Evolutionary conservation across 2,797 vertebrate species (phyloP).

Genomic region (Miichthys miiuy): DNA sequence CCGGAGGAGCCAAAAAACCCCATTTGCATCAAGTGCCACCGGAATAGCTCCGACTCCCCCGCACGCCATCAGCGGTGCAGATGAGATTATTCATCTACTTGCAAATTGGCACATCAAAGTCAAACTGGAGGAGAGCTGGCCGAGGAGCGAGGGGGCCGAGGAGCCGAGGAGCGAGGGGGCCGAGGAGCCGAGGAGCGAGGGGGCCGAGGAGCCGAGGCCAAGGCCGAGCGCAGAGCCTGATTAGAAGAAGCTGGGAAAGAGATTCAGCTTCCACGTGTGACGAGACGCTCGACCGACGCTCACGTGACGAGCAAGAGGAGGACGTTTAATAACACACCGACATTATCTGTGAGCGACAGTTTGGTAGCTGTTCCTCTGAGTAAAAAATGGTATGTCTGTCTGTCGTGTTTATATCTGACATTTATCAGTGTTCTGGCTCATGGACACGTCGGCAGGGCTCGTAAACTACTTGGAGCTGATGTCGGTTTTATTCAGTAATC

Average conservation of each 20-base stretch:
- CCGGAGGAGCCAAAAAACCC: constrained; percentile 74
- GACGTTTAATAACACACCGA: not conserved
- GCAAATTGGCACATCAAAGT: constrained; percentile 90
- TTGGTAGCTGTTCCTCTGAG: not conserved
- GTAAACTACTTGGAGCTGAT: not conserved
- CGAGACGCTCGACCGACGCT: constrained; percentile 5
- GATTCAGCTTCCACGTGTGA: constrained; percentile 39
- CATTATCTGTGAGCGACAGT: not conserved
- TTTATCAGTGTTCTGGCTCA: not conserved
- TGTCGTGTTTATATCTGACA: not conserved
- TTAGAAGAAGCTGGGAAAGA: constrained; percentile 32
- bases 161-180: no score
- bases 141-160: constrained; percentile 60
- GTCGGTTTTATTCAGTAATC: not conserved
- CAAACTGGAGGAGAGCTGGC: constrained; percentile 81
- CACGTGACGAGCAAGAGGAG: constrained; percentile 22
- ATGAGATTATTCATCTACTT: constrained; percentile 89
- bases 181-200: no score
- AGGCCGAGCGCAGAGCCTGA: constrained; percentile 53
- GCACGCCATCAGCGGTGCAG: constrained; percentile 83
- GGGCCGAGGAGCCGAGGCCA: constrained; percentile 64
- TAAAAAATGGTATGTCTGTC: not conserved
- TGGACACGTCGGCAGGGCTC: not conserved
- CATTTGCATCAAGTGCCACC: constrained; percentile 82
- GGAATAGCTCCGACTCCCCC: constrained; percentile 83